Base-by-base conservation (phyloP, 1,140 invertebrate species). In the Panagrolaimus sp. region DNA sequence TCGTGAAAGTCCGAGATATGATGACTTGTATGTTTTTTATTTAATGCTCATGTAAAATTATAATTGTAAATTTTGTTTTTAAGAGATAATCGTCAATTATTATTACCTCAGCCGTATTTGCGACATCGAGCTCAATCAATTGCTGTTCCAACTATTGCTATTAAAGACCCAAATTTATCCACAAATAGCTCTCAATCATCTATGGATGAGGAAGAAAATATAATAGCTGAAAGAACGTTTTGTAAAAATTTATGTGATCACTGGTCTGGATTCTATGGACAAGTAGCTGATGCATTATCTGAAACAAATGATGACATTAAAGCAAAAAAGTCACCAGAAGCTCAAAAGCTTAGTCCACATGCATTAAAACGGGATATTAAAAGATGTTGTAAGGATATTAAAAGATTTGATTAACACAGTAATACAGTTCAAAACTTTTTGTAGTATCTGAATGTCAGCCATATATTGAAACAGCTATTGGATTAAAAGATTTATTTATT, bases 371-470 rank as follows among this genome's bases (percentile, higher is more conserved):
- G 75, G 14, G 78, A 80, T 63, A 71, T 78, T 48, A 70, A 69
- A 51, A 45, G 78, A 74, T 77, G 75, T 47, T 70, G 77, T 78
- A 57, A 72, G 74, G 68, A 25, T 57, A 42, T 43, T 47, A 57
- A 9, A 3, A 20, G 11, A 38, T 38, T 38, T 38, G 2, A 38
- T 38, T 38, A 38, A 38, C 7, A 38, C 31, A 7, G 31, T 38
- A 14, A 27, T 7, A n/a, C 38, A 20, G 43, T n/a, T 9, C 27
- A 16, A 57, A 20, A n/a, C n/a, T 23, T 57, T n/a, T 9, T 57
- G 11, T 67, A 79, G 77, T 77, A 13, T 27, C 70, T 16, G 78
- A 74, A n/a, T 62, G 68, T 7, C 78, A 78, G 16, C 67, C 68
- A 9, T 74, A 78, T 43, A 46, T 80, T 13, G 77, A 79, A 67